Evolutionary conservation across 2,888 invertebrate genomes (phyloP).

Genomic region (Desoria tigrina): DNA sequence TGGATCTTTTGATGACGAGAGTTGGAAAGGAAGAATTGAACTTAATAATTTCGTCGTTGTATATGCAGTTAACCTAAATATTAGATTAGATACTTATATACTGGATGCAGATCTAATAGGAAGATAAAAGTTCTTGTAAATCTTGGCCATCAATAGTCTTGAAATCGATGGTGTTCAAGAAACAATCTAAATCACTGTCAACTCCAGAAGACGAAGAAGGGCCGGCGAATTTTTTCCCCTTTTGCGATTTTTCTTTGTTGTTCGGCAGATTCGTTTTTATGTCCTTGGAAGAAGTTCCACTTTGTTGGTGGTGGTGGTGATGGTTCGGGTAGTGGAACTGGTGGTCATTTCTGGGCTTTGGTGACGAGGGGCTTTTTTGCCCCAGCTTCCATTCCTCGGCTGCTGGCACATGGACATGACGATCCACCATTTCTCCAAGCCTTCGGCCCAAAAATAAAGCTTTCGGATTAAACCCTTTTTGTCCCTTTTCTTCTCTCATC

Average conservation of each 20-base stretch:
- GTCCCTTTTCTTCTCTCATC: constrained; percentile 3
- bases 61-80: no score
- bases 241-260: constrained; percentile 20
- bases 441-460: constrained; percentile 17
- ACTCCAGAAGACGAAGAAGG: constrained; percentile 26
- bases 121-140: constrained; percentile 36
- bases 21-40: no score
- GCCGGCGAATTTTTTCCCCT: constrained; percentile 8
- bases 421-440: constrained; percentile 8
- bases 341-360: constrained; percentile 2
- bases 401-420: constrained; percentile 8
- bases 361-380: constrained; percentile 6
- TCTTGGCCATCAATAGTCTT: constrained; percentile 39
- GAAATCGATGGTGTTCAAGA: constrained; percentile 35
- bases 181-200: constrained; percentile 36
- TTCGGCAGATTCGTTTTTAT: constrained; percentile 9
- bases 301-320: constrained; percentile 7
- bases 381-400: constrained; percentile 8
- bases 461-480: constrained; percentile 27
- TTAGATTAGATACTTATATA: background rate
- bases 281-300: constrained; percentile 1
- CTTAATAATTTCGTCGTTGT: no score
- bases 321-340: constrained; percentile 22
- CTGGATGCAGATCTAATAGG: constrained; percentile 23
- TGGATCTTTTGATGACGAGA: background rate